Evolutionary conservation across 2,797 vertebrate species (phyloP), one percentile per base, ranked within the genome.

Genomic region (Poeciliopsis presidionis): DNA sequence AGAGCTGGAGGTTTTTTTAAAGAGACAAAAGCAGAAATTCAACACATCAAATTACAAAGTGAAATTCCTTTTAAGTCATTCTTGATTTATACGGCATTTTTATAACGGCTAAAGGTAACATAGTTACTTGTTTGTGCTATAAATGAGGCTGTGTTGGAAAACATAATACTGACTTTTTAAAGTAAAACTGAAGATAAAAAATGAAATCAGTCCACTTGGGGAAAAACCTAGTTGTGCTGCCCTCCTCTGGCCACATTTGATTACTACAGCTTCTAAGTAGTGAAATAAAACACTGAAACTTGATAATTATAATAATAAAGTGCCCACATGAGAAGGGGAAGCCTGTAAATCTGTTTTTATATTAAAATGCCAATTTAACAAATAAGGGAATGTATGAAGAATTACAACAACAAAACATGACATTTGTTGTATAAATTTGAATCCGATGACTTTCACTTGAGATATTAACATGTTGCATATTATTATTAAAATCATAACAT

Each of bases 171-270:
- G 18, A 18, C 18, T 7, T 6, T 7, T 53, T 11, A 11, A 25
- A 53, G 22, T 53, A 4, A 53, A 53, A 53, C 8, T 11, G 51
- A 53, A 53, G 51, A 25, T 11, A 25, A 22, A 25, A 25, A 53
- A 4, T 53, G 8, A 53, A 53, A 53, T 53, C 22, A 9, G 22
- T 25, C 22, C 22, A 49, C 7, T 6, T 59, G 8, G 49, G 7
- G 55, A 39, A 59, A 67, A 53, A 36, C 5, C 0, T 43, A 0
- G 2, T 0, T 53, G 74, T 87, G 55, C 88, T 89, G 89, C 87
- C 84, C 80, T 77, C 90, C 12, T 61, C 57, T 81, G 90, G 70
- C 69, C 65, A 65, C 1, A 7, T 69, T 0, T 57, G 2, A 61
- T 22, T 55, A 83, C 36, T 81, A 73, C 86, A 90, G 2, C 11